Percentiles rank a stretch among this genome's conserved stretches.
Conservation (phyloP, 2,888 invertebrate species). For the Hemithea aestivaria region DNA sequence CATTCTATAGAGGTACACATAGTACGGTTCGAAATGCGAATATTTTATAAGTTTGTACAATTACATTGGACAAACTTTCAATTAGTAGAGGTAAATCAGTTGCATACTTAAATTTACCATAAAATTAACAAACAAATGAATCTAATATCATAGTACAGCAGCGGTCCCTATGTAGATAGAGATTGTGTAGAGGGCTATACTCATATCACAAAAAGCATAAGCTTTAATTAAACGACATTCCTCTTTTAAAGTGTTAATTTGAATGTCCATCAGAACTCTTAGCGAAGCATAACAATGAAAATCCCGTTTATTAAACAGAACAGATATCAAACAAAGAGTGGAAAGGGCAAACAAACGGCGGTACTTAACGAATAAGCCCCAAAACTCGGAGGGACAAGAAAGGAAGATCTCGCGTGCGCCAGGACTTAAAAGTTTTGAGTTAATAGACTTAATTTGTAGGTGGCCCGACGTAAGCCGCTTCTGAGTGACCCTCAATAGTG, state of each 20-base stretch:
- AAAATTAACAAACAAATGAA: too few relatives aligned
- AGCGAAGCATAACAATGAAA: conserved; percentile 40
- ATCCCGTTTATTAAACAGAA: conserved; percentile 48
- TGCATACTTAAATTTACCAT: too few relatives aligned
- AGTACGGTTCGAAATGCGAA: too few relatives aligned
- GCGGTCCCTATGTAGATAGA: too few relatives aligned
- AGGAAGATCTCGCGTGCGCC: conserved; percentile 70
- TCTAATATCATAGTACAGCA: too few relatives aligned
- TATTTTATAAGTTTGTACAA: too few relatives aligned
- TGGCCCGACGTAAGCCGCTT: conserved; percentile 66
- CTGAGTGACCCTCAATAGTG: conserved; percentile 61
- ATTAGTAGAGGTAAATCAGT: too few relatives aligned
- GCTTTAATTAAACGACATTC: conserved; percentile 1
- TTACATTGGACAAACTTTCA: too few relatives aligned
- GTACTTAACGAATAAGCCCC: conserved; percentile 74
- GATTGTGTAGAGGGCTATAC: too few relatives aligned
- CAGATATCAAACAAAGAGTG: conserved; percentile 62
- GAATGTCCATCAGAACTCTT: conserved; percentile 31
- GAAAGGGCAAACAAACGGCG: conserved; percentile 59
- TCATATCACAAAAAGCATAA: neutral
- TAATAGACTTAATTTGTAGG: conserved; percentile 78
- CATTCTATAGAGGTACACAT: too few relatives aligned
- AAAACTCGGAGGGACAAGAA: conserved; percentile 71
- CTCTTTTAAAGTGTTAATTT: conserved; percentile 15
- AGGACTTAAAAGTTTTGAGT: conserved; percentile 76